Conservation (phyloP, 2,888 invertebrate species). For the Trisateles emortualis region DNA sequence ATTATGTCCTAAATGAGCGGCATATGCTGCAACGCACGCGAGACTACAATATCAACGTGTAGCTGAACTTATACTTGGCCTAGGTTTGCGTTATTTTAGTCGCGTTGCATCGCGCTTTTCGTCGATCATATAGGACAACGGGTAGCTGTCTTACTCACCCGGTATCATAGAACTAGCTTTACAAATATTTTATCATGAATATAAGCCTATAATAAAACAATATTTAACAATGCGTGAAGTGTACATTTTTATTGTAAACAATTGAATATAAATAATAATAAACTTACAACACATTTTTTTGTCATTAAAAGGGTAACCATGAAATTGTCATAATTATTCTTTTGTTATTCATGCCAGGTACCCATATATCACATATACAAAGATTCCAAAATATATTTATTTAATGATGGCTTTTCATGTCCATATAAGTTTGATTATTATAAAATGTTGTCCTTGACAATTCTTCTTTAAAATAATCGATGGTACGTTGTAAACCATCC, state of each 20-base stretch:
- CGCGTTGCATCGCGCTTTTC: too few species aligned
- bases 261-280: conserved; percentile 55
- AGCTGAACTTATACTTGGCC: too few species aligned
- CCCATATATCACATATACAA: conserved; percentile 74
- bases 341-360: conserved; percentile 45
- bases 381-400: conserved; percentile 50
- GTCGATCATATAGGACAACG: too few species aligned
- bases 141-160: too few species aligned
- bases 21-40: too few species aligned
- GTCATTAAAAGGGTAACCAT: conserved; percentile 40
- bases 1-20: too few species aligned
- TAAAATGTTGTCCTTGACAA: conserved; percentile 86
- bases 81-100: too few species aligned
- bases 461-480: conserved; percentile 97
- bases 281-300: conserved; percentile 35
- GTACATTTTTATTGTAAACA: conserved; percentile 57
- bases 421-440: conserved; percentile 82
- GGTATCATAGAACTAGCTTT: too few species aligned
- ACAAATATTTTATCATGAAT: too few species aligned
- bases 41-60: too few species aligned
- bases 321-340: conserved; percentile 21
- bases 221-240: conserved; percentile 49
- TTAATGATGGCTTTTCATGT: conserved; percentile 69
- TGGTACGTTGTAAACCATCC: conserved; percentile 96
- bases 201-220: conserved; percentile 44